These are phyloP conservation scores for Amyelois transitella DNA, from an alignment of 1,140 invertebrate species.

Conservation along the genomic window DNA sequence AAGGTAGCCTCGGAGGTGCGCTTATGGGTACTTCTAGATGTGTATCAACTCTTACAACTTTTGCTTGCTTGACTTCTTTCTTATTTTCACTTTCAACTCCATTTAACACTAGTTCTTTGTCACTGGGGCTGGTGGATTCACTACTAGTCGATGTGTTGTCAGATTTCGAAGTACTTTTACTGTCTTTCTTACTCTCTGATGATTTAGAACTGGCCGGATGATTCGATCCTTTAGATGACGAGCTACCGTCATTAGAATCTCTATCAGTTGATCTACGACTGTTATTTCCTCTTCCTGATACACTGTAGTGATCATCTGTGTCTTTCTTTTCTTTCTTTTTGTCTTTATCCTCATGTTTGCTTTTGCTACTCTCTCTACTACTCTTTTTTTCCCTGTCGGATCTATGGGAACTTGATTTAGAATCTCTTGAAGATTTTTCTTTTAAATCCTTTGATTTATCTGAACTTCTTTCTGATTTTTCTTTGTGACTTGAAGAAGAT, in stretches of 20 bases:
- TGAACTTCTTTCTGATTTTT: conserved; percentile 46
- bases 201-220: conserved; percentile 52
- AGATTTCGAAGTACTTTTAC: conserved; percentile 57
- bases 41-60: conserved; percentile 52
- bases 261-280: conserved; percentile 74
- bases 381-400: conserved; percentile 69
- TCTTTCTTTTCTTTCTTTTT: conserved; percentile 71
- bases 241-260: conserved; percentile 76
- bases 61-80: conserved; percentile 29
- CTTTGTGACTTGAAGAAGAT: conserved; percentile 35
- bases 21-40: conserved; percentile 49
- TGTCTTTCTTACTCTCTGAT: conserved; percentile 48
- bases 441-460: conserved; percentile 53
- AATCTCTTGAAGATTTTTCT: conserved; percentile 61
- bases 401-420: conserved; percentile 48
- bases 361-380: conserved; percentile 44
- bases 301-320: conserved; percentile 75
- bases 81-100: conserved; percentile 22
- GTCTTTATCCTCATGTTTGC: conserved; percentile 55
- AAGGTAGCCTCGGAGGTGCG: conserved; percentile 40
- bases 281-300: conserved; percentile 67
- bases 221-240: conserved; percentile 60
- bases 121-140: conserved; percentile 60
- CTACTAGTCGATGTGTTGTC: conserved; percentile 64
- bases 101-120: conserved; percentile 43